Evolutionary conservation across 2,797 vertebrate genomes (phyloP).

Genomic region (Gadopsis marmoratus): DNA sequence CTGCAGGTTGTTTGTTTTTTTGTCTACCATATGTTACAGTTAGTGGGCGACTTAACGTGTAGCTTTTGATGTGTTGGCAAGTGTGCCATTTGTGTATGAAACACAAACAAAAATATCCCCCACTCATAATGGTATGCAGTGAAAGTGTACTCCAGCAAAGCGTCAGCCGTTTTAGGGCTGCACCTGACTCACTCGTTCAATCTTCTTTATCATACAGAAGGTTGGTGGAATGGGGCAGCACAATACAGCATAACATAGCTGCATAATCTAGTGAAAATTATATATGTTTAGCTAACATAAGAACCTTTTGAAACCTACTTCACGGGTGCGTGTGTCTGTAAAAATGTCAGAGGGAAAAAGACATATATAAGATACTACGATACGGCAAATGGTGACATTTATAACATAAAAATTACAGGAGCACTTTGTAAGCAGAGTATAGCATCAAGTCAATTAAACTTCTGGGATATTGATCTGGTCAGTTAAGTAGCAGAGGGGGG

Average conservation of each 20-base stretch:
- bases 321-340: slow-evolving; percentile 9
- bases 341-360: slow-evolving; percentile 40
- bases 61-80: too few relatives aligned
- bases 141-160: not conserved
- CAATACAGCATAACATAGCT: not conserved
- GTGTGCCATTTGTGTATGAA: not conserved
- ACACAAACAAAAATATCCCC: too few relatives aligned
- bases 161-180: too few relatives aligned
- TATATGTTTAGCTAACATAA: not conserved
- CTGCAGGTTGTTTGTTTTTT: too few relatives aligned
- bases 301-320: not conserved
- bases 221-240: too few relatives aligned
- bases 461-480: too few relatives aligned
- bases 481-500: too few relatives aligned
- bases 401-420: too few relatives aligned
- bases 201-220: not conserved
- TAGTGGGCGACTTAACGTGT: too few relatives aligned
- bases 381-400: not conserved
- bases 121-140: not conserved
- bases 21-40: not conserved
- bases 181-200: too few relatives aligned
- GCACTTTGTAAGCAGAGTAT: too few relatives aligned
- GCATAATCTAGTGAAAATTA: not conserved
- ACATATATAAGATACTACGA: slow-evolving; percentile 41
- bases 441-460: too few relatives aligned